These are phyloP conservation scores for Lagorchestes hirsutus DNA, from an alignment of 2,797 vertebrate genomes.

Conservation along the genomic window DNA sequence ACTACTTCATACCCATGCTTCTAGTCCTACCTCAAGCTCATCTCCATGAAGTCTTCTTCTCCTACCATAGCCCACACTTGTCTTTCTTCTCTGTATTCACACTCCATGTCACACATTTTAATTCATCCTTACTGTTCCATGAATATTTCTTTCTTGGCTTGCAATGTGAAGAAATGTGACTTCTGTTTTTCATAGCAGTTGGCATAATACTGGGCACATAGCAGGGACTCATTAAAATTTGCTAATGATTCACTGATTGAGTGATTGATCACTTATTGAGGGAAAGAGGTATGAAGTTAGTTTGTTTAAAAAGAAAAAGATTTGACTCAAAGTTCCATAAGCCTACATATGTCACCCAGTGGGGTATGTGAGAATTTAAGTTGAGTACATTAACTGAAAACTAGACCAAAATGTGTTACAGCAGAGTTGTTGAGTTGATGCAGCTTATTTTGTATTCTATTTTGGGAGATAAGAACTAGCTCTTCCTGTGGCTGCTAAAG, in stretches of 20 bases:
- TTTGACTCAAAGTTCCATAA: not conserved
- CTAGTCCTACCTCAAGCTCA: not conserved
- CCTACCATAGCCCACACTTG: not conserved
- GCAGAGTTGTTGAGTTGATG: constrained; percentile 59
- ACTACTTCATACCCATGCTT: not conserved
- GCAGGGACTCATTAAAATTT: not conserved
- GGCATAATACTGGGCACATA: not conserved
- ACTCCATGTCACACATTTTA: not conserved
- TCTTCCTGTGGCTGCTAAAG: constrained; percentile 47
- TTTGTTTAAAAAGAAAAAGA: not conserved
- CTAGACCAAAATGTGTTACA: constrained; percentile 33
- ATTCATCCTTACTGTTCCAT: not conserved
- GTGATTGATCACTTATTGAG: not conserved
- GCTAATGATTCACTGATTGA: not conserved
- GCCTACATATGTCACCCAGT: not conserved
- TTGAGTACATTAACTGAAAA: constrained; percentile 68
- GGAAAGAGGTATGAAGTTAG: not conserved
- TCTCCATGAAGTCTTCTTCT: not conserved
- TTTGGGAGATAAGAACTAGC: constrained; percentile 70
- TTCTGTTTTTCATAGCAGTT: not conserved
- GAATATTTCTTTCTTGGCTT: not conserved
- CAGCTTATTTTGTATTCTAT: constrained; percentile 70
- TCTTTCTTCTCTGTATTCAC: not conserved
- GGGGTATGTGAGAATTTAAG: constrained; percentile 47
- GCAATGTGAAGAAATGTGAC: not conserved